Percentiles rank a stretch among this genome's conserved stretches.
These are phyloP conservation scores for Napeogenes sylphis DNA, from an alignment of 2,888 invertebrate species.

Conservation along the genomic window DNA sequence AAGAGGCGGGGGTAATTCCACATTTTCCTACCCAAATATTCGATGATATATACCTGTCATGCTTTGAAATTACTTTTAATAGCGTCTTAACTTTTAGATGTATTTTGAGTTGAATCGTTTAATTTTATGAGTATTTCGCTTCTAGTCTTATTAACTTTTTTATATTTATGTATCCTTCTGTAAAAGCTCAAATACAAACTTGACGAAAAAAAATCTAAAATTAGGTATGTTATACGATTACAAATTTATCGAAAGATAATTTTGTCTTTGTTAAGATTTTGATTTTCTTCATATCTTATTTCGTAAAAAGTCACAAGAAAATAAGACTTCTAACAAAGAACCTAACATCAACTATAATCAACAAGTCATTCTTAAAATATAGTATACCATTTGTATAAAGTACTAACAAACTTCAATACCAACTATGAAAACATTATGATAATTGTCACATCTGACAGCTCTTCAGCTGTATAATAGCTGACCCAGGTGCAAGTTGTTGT, in stretches of 20 bases:
- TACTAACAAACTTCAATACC: background rate
- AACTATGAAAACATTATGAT: background rate
- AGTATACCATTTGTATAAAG: no score
- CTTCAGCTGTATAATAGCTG: constrained; percentile 2
- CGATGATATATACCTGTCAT: constrained; percentile 65
- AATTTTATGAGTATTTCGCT: background rate
- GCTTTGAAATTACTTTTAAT: constrained; percentile 69
- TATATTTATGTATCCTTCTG: no score
- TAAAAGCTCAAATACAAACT: no score
- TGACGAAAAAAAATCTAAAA: no score
- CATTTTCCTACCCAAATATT: constrained; percentile 67
- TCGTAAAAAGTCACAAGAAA: no score
- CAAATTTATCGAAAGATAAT: no score
- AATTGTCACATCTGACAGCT: constrained; percentile 1
- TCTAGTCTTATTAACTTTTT: background rate
- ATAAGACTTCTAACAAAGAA: no score
- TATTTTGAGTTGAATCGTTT: constrained; percentile 1
- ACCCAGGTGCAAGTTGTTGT: constrained; percentile 22
- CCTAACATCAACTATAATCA: no score
- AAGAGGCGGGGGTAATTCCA: constrained; percentile 73
- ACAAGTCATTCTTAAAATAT: no score
- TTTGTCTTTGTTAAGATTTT: no score
- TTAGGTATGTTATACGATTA: no score
- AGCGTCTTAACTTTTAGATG: constrained; percentile 47
- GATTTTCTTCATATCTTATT: no score